Evolutionary conservation across 2,113 vertebrate species (phyloP), one percentile per base, ranked within the genome.

Genomic region (Forbesichthys agassizii): DNA sequence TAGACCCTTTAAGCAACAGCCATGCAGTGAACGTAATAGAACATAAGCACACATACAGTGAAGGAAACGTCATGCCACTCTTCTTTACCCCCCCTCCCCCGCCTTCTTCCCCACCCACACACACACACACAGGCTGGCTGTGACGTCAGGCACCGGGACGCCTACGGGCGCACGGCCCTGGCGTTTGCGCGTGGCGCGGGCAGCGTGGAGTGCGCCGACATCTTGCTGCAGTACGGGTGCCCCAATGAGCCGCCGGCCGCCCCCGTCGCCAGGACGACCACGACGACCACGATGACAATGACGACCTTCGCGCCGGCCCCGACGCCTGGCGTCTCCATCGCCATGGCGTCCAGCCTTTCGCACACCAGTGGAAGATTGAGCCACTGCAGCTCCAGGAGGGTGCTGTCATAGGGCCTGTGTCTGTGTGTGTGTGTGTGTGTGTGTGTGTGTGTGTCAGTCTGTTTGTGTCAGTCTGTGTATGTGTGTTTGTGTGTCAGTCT

Each of bases 141-240:
- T 81, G 97, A 99, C 0, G 95, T 96, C 76, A 92, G 92, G 79
- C 92, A 92, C 73, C 90, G 94, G 55, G 96, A 98, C 0, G 91
- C 94, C 56, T 93, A 94, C 36, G 96, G 96, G 4, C 94, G 95
- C 77, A 96, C 95, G 0, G 95, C 96, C 0, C 84, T 99, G 77
- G 88, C 93, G 47, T 91, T 96, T 0, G 96, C 96, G 0, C 96
- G 91, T 49, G 86, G 86, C 0, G 95, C 95, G 0, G 94, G 95
- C 76, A 97, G 96, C 90, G 95, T 95, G 87, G 96, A 97, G 79
- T 99, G 96, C 20, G 89, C 92, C 0, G 95, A 98, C 89, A 94
- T 98, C 88, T 78, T 98, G 71, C 91, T 96, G 59, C 97, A 98
- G 90, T 91, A 99, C 0, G 97, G 97, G 2, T 99, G 97, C 84